Evolutionary conservation across 2,888 invertebrate genomes (phyloP), one percentile per base, ranked within the genome.

Genomic region (Xylota sylvarum): DNA sequence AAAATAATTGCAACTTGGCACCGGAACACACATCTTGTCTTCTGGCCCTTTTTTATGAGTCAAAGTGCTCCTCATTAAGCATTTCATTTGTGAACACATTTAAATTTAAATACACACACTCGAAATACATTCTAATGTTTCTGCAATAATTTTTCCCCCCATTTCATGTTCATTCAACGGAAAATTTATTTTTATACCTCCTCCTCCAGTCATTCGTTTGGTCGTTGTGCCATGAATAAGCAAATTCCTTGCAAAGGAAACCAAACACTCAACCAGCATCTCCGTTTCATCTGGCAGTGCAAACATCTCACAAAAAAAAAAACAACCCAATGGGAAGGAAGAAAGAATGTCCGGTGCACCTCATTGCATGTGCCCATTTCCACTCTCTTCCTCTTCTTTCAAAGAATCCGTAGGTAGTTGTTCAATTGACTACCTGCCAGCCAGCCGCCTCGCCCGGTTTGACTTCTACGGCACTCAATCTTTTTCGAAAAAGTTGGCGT

Each of bases 371-470:
- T 77, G 70, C 81, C 23, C 65, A 50, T 65, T 79, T 82, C 58
- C 37, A 37, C 10, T 67, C 12, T 65, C 6, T 58, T 72, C 27
- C 19, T 60, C 23, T 5, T 60, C 62, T 52, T 67, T 50, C 52
- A 35, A 30, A 64, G 70, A 55, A 60, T 67, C 55, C 46, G 73
- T 55, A 82, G 76, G 82, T 77, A 77, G 77, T 70, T 82, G 82
- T 74, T 65, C 85, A 81, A 86, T 76, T 77, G 85, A 81, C 77
- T 81, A 86, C 81, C 85, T 86, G 85, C 67, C 85, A 48, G 62
- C 19, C 69, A 48, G 69, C 23, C 64, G 58, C 65, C 65, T 80
- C 50, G 77, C 81, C 81, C 67, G 35, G 76, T 76, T 76, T 80
- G 85, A 85, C 74, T 80, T 67, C 81, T 50, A 62, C 52, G 55